Percentiles rank a stretch among this genome's conserved stretches.
Evolutionary conservation across 2,113 vertebrate genomes (phyloP).

Genomic region (Nothocercus nigrocapillus): DNA sequence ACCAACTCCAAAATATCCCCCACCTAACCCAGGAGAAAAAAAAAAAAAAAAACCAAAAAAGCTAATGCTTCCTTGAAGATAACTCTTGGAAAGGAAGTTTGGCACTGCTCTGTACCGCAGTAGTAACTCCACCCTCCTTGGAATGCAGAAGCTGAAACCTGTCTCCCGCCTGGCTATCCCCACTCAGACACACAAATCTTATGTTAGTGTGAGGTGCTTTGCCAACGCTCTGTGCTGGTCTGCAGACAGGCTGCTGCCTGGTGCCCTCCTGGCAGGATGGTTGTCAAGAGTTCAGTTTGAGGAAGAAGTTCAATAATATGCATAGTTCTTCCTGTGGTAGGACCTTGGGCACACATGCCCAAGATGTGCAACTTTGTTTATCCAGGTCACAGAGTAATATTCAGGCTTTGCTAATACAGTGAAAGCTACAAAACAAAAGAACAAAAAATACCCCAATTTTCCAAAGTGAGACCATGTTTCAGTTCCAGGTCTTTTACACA

Average conservation of each 20-base stretch:
- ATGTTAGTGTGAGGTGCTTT: not conserved
- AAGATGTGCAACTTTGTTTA: not conserved
- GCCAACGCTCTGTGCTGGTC: not conserved
- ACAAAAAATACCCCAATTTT: not conserved
- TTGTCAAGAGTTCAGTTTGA: not conserved
- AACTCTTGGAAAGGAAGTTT: not conserved
- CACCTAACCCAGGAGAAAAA: no score
- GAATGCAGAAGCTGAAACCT: not conserved
- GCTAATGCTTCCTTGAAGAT: not conserved
- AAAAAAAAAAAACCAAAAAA: not conserved
- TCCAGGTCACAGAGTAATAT: not conserved
- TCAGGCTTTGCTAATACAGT: not conserved
- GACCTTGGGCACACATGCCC: not conserved
- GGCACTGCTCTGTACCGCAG: not conserved
- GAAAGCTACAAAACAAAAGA: not conserved
- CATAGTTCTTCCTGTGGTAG: not conserved
- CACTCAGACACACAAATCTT: not conserved
- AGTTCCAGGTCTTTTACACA: not conserved
- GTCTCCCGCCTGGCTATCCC: not conserved
- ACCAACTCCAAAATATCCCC: not conserved
- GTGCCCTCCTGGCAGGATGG: not conserved
- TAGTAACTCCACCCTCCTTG: not conserved
- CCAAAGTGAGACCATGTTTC: not conserved
- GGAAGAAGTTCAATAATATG: not conserved
- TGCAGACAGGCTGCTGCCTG: not conserved